Evolutionary conservation across 2,113 vertebrate genomes (phyloP).

Genomic region (Rhinopomastus cyanomelas): DNA sequence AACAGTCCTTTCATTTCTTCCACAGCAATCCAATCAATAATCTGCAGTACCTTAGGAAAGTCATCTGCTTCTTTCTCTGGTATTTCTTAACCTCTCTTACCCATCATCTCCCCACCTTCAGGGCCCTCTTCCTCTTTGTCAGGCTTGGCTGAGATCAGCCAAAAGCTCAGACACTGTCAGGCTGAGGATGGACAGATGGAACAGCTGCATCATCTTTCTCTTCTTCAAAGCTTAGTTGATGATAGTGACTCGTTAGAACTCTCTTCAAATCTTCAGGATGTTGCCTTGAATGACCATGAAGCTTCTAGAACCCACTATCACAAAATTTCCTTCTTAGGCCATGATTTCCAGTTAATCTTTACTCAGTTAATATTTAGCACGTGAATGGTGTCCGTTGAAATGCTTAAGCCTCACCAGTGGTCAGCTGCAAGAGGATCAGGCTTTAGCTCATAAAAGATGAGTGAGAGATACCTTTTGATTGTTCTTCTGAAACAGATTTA

Average conservation of each 20-base stretch:
- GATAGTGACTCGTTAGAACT: background rate
- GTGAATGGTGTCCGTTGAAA: background rate
- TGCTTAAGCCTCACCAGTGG: background rate
- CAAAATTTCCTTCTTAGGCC: background rate
- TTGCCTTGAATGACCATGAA: accelerated
- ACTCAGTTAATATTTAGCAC: background rate
- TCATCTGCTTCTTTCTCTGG: background rate
- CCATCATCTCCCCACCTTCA: background rate
- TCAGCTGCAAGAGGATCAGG: background rate
- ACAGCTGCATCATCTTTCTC: background rate
- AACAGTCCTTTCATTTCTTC: background rate
- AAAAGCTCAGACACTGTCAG: background rate
- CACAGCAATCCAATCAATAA: background rate
- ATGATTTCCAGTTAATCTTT: background rate
- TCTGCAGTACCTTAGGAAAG: background rate
- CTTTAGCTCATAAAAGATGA: background rate
- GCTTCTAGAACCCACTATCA: background rate
- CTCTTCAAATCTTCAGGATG: background rate
- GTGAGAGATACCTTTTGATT: background rate
- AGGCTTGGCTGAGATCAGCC: background rate
- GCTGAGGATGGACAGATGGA: background rate
- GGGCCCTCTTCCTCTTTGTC: background rate
- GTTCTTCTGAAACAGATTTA: background rate
- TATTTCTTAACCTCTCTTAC: background rate
- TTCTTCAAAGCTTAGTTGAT: background rate